Evolutionary conservation across 1,140 invertebrate species (phyloP).

Genomic region (Drosophila bocqueti): DNA sequence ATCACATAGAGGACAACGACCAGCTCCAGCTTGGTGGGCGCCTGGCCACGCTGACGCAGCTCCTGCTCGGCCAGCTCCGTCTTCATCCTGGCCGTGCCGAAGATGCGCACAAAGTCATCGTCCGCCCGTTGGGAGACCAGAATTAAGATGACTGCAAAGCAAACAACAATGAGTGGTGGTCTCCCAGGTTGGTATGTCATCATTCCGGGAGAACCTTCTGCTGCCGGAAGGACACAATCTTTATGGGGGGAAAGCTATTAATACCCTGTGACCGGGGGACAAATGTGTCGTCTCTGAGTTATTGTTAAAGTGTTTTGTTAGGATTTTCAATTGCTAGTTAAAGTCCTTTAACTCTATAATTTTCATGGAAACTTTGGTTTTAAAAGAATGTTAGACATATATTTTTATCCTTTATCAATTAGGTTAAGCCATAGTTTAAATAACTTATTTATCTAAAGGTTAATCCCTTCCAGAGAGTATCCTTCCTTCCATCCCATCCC

Average conservation of each 20-base stretch:
- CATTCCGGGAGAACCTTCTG: background rate
- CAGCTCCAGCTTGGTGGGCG: constrained; percentile 91
- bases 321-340: too few relatives aligned
- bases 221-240: background rate
- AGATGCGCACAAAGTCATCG: constrained; percentile 89
- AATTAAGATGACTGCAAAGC: constrained; percentile 91
- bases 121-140: constrained; percentile 94
- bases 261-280: background rate
- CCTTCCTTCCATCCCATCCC: background rate
- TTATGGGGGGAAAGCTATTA: background rate
- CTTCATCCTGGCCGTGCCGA: constrained; percentile 89
- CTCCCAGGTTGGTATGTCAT: constrained; percentile 10
- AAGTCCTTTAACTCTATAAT: too few relatives aligned
- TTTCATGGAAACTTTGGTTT: background rate
- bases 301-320: background rate
- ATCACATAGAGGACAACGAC: constrained; percentile 92
- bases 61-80: constrained; percentile 87
- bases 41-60: constrained; percentile 90
- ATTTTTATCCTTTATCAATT: background rate
- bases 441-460: background rate
- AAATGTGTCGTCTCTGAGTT: background rate
- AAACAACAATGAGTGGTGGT: constrained; percentile 41
- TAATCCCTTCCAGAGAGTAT: background rate
- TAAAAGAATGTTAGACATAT: background rate
- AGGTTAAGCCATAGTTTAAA: background rate